phyloP scores from a whole-genome alignment of 2,888 invertebrate species.

The Aproaerema taeniolella region DNA sequence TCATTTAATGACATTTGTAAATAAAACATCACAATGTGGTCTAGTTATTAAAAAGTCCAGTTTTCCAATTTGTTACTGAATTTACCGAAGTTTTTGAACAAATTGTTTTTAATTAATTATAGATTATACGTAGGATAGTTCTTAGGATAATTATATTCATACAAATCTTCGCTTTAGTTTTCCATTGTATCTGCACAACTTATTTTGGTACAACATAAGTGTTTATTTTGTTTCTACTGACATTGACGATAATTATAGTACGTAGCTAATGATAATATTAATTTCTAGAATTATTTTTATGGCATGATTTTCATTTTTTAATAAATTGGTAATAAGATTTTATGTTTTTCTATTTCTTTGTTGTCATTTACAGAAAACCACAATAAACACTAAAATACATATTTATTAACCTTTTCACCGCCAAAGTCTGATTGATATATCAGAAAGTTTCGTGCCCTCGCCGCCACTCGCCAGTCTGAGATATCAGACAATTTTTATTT shows the following conservation, averaged over 20 bases:
- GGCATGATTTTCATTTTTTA: slow-evolving; percentile 69
- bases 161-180: slow-evolving; percentile 35
- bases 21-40: slow-evolving; percentile 60
- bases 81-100: slow-evolving; percentile 49
- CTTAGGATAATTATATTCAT: slow-evolving; percentile 36
- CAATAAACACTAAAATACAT: too few species aligned
- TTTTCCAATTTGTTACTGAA: slow-evolving; percentile 52
- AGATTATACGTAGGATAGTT: slow-evolving; percentile 36
- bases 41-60: slow-evolving; percentile 33
- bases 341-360: not conserved
- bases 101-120: slow-evolving; percentile 47
- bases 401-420: too few species aligned
- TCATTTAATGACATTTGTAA: slow-evolving; percentile 54
- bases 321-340: slow-evolving; percentile 59
- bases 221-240: slow-evolving; percentile 54
- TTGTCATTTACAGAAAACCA: too few species aligned
- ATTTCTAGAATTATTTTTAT: slow-evolving; percentile 62
- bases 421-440: too few species aligned
- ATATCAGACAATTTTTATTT: too few species aligned
- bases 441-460: too few species aligned
- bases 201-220: slow-evolving; percentile 34
- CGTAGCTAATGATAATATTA: slow-evolving; percentile 57
- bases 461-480: too few species aligned
- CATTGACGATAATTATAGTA: slow-evolving; percentile 46
- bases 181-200: slow-evolving; percentile 30